Evolutionary conservation across 2,888 invertebrate genomes (phyloP), one percentile per base, ranked within the genome.

Genomic region (Phortica okadai): DNA sequence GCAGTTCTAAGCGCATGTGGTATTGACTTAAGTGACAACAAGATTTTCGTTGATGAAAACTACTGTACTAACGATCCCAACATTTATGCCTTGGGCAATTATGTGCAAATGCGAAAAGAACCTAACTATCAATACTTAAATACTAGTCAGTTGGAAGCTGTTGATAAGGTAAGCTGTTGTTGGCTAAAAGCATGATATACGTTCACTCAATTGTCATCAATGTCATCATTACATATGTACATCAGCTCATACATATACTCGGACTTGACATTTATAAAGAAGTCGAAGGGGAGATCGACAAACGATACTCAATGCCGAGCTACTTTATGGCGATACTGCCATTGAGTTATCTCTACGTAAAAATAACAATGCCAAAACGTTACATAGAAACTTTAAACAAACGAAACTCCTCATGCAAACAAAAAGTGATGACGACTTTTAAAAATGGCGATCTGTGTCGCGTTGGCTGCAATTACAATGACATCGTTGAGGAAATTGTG

Each of bases 1-100:
- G 33, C 41, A 84, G 84, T 81, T 59, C 64, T 89, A 0, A 1
- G 6, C 0, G 7, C 41, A 0, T 45, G 81, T 10, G 58, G 75
- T 0, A 79, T 89, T 72, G 5, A 16, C 11, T 42, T 83, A 8
- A 4, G 42, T 0, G 5, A 81, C 0, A 25, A 75, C 14, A 70
- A 69, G 7, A 80, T 90, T 8, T 7, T 83, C 4, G 82, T 90
- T 4, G 76, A 88, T 77, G 78, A 81, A 1, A 69, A 78, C 0
- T 89, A 80, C 75, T 45, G 80, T 21, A 90, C 89, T 0, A 85
- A 79, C 25, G 85, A 87, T 74, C 76, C 76, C 0, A 44, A 77
- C 42, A 85, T 90, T 16, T 89, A 80, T 79, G 90, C 89, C 5
- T 79, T 83, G 21, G 89, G 89, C 14, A 83, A 80, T 8, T 79